Conservation (phyloP, 2,113 vertebrate genomes). For the Sorex fumeus region DNA sequence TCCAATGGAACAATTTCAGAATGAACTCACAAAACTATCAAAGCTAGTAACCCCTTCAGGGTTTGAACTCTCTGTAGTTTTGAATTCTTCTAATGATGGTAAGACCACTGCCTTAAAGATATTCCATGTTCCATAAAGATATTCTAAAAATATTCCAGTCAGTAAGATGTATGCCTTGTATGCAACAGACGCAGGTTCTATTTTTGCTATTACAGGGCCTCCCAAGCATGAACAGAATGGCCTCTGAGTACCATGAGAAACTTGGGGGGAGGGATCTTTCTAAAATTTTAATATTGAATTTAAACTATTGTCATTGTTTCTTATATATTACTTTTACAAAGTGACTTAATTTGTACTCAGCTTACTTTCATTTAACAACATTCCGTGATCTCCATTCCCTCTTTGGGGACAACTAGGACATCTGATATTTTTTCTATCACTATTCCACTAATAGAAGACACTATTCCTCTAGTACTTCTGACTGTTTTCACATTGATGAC, state of each 20-base stretch:
- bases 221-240: too few species aligned
- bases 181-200: too few species aligned
- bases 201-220: too few species aligned
- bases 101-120: neutral
- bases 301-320: neutral
- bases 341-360: neutral
- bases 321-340: neutral
- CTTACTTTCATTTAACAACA: neutral
- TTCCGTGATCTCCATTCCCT: neutral
- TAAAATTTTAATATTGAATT: too few species aligned
- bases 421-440: neutral
- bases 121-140: neutral
- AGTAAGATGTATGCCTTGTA: too few species aligned
- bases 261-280: too few species aligned
- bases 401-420: neutral
- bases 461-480: neutral
- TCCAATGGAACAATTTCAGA: neutral
- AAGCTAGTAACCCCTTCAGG: neutral
- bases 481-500: too few species aligned
- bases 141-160: neutral
- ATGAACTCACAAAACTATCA: neutral
- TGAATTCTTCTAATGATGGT: neutral
- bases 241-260: too few species aligned
- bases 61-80: neutral
- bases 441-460: too few species aligned